A percentile compares a stretch with the other conserved stretches of the same genome.
phyloP scores from a whole-genome alignment of 1,140 invertebrate species.

The Oedothorax gibbosus region DNA sequence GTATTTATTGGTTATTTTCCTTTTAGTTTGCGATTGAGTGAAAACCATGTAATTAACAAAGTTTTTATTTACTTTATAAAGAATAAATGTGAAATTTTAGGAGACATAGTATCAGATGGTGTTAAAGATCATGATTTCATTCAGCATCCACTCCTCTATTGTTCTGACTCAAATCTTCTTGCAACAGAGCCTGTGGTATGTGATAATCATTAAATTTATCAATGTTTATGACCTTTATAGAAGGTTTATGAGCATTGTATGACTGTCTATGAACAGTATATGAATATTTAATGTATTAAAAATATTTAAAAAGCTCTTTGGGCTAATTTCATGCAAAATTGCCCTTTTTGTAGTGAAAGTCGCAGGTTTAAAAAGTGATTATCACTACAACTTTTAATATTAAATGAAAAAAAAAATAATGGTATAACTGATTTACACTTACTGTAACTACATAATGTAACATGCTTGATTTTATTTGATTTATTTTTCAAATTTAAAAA shows the following conservation, averaged over 20 bases:
- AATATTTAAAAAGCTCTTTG: neutral
- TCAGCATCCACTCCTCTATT: constrained; percentile 59
- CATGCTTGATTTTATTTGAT: no score
- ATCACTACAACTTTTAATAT: no score
- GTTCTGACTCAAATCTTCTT: constrained; percentile 18
- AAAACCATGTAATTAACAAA: neutral
- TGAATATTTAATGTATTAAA: neutral
- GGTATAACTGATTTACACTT: no score
- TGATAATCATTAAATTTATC: neutral
- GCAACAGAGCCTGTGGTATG: neutral
- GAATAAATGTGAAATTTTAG: neutral
- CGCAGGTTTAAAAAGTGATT: no score
- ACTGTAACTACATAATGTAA: no score
- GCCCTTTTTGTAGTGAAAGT: no score
- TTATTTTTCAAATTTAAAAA: no score
- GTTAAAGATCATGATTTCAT: constrained; percentile 37
- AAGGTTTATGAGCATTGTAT: neutral
- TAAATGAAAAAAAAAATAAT: no score
- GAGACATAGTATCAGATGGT: neutral
- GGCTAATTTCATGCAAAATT: no score
- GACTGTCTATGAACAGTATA: neutral
- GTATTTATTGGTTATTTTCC: no score
- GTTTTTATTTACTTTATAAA: neutral
- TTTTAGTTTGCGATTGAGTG: no score
- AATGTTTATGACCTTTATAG: neutral